These are phyloP conservation scores for Trochalopteron elliotii DNA, from an alignment of 2,113 vertebrate species.

Conservation along the genomic window DNA sequence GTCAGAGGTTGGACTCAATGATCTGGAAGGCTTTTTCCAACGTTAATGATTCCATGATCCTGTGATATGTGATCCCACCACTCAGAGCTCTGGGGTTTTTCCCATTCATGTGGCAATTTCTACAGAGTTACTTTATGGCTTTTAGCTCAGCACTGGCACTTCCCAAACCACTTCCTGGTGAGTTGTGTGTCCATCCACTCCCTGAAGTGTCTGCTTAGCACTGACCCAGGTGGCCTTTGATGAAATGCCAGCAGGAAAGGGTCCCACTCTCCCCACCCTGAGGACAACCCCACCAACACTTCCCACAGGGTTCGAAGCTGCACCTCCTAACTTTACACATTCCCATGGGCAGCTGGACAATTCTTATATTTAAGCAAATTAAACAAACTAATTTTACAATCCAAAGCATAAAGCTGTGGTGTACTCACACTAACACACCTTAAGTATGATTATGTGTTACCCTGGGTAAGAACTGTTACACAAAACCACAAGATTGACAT, in stretches of 20 bases:
- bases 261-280: fast-evolving
- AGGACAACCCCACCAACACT: background rate
- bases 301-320: background rate
- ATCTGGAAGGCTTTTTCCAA: background rate
- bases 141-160: background rate
- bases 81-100: background rate
- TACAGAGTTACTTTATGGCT: background rate
- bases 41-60: fast-evolving
- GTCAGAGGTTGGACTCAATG: background rate
- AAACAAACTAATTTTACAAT: background rate
- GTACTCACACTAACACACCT: background rate
- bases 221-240: background rate
- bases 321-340: background rate
- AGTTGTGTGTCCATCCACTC: background rate
- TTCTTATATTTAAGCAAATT: background rate
- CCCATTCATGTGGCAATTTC: background rate
- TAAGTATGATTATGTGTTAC: no score
- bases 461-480: background rate
- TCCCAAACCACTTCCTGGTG: no score
- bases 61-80: background rate
- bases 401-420: background rate
- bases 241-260: background rate
- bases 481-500: background rate
- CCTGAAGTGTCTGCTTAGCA: background rate
- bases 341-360: background rate